Conservation (phyloP, 2,888 invertebrate species). For the Sphaerophoria taeniata region DNA sequence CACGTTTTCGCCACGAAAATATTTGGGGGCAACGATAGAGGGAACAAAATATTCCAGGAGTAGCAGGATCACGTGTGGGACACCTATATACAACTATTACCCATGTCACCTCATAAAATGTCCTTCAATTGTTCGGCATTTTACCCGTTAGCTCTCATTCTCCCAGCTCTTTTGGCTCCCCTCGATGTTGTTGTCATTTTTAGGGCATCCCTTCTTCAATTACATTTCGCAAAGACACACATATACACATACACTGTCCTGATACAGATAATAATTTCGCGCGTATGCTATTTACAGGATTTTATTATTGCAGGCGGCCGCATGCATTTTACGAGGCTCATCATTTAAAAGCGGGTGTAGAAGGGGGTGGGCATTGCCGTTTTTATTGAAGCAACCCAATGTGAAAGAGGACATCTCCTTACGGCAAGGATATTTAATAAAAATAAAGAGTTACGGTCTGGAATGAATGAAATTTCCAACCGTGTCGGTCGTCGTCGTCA, state of each 20-base stretch:
- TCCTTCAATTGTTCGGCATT: slow-evolving; percentile 58
- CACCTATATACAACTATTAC: slow-evolving; percentile 63
- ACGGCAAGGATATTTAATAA: slow-evolving; percentile 69
- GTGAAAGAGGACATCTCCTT: not conserved
- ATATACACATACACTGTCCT: slow-evolving; percentile 26
- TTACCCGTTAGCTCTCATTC: slow-evolving; percentile 28
- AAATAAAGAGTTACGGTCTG: slow-evolving; percentile 66
- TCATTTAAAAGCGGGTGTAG: slow-evolving; percentile 43
- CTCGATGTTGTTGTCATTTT: slow-evolving; percentile 14
- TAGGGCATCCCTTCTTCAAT: slow-evolving; percentile 6
- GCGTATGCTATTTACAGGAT: slow-evolving; percentile 67
- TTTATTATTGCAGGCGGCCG: slow-evolving; percentile 71
- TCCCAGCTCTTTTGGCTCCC: not conserved
- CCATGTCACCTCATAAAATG: slow-evolving; percentile 70
- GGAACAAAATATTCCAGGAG: slow-evolving; percentile 49
- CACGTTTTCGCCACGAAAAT: slow-evolving; percentile 54
- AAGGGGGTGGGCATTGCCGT: not conserved
- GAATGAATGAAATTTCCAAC: slow-evolving; percentile 12
- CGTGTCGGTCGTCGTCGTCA: not conserved
- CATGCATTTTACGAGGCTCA: slow-evolving; percentile 70
- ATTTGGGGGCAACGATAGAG: slow-evolving; percentile 3
- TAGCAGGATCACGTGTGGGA: slow-evolving; percentile 22
- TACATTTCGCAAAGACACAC: slow-evolving; percentile 20
- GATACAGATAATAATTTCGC: slow-evolving; percentile 17
- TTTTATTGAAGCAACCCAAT: too few species aligned